Base-by-base conservation (phyloP, 2,888 invertebrate species). In the Aethes cnicana region DNA sequence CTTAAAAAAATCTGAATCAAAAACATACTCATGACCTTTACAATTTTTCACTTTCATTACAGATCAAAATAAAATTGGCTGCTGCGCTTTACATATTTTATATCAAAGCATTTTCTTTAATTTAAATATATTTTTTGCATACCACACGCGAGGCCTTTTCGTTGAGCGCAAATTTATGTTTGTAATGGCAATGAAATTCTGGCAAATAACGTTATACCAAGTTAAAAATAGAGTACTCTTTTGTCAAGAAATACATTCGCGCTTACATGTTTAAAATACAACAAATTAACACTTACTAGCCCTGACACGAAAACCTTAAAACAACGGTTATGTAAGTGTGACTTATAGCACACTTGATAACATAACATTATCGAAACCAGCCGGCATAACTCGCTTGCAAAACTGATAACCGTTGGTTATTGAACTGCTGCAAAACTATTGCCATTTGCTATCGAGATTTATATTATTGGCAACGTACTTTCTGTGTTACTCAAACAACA, bases 291-390 rank as follows among this genome's bases (percentile, higher is more conserved):
- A 21, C 32, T 12, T 17, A 39, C 16, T 47, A 39, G 25, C 47
- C 47, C 32, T 47, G 39, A 47, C 47, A 47, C 47, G 17, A 39
- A 47, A 39, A 30, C 30, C 11, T 16, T 11, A 14, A 37, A 23
- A 9, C 5, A 1, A 14, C 25, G n/a, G n/a, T 47, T 32, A 47
- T 39, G 23, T 41, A 47, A 47, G 7, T 9, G 21, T 2, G 14
- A 14, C 16, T 37, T 26, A 26, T 42, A 47, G 32, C 39, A 39
- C 9, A 23, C 30, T 21, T 33, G 16, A 33, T 18, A 33, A 9
- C 17, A 18, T 33, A 18, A 33, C 33, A 8, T 8, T 17, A 33
- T 18, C 18, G 18, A 33, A 12, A 33, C 14, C 18, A n/a, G n/a
- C 23, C 23, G 23, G 17, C 12, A 32, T 18, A 21, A 23, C 30